These are phyloP conservation scores for Strix aluco DNA, from an alignment of 2,113 vertebrate species.

Conservation along the genomic window DNA sequence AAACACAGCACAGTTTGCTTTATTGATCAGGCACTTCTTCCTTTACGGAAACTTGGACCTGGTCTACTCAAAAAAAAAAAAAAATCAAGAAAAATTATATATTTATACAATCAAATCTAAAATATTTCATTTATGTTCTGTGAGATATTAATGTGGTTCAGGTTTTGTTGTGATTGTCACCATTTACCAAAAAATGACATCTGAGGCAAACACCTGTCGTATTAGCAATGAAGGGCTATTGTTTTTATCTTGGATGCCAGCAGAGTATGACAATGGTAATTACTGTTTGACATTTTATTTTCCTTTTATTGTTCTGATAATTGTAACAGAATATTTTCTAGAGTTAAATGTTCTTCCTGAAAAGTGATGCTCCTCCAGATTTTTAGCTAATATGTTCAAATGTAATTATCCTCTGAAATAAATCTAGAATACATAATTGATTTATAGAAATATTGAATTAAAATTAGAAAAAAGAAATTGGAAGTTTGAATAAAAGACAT, in stretches of 20 bases:
- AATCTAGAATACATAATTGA: not conserved
- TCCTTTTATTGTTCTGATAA: not conserved
- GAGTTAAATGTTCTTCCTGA: not conserved
- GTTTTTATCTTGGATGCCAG: not conserved
- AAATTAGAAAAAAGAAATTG: not conserved
- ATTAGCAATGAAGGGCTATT: not conserved
- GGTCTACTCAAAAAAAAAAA: not conserved
- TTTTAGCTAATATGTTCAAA: slow-evolving; percentile 26
- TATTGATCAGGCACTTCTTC: not conserved
- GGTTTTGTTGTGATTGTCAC: not conserved
- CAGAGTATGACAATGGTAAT: not conserved
- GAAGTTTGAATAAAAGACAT: not conserved
- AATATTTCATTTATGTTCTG: not conserved
- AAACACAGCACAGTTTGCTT: not conserved
- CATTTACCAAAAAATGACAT: not conserved
- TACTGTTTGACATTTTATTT: not conserved
- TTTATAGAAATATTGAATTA: not conserved
- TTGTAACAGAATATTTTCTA: not conserved
- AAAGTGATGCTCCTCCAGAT: not conserved
- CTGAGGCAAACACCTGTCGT: not conserved
- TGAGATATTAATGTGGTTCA: not conserved
- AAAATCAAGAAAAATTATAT: not conserved
- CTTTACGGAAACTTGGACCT: not conserved
- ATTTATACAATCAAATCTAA: not conserved
- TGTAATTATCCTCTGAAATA: not conserved